phyloP scores from a whole-genome alignment of 2,888 invertebrate species.

The Tipula unca region DNA sequence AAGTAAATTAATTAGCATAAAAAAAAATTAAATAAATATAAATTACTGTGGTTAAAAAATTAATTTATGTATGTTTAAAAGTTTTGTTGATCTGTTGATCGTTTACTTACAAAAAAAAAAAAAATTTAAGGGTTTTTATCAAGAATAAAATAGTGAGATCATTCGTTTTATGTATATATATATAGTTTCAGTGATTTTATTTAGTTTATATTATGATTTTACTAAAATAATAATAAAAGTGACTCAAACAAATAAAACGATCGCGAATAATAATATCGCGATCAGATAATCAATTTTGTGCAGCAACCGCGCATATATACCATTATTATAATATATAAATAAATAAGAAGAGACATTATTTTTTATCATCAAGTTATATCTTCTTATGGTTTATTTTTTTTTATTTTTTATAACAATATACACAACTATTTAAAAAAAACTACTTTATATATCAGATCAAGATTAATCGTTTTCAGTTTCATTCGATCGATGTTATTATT shows the following conservation, averaged over 20 bases:
- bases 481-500: neutral
- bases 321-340: too few relatives aligned
- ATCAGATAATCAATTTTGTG: conserved; percentile 8
- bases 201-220: neutral
- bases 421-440: neutral
- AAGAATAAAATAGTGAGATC: neutral
- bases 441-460: neutral
- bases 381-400: too few relatives aligned
- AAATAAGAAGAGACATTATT: neutral
- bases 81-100: conserved; percentile 8
- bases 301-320: neutral
- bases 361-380: neutral
- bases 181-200: neutral
- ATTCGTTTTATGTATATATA: neutral
- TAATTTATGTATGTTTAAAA: neutral
- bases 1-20: neutral
- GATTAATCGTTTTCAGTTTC: neutral
- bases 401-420: neutral
- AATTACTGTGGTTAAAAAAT: neutral
- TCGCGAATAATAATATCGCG: neutral
- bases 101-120: neutral
- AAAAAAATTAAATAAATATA: neutral
- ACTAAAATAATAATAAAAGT: neutral
- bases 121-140: neutral
- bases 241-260: neutral